phyloP scores from a whole-genome alignment of 2,888 invertebrate species.

The Selenia dentaria region DNA sequence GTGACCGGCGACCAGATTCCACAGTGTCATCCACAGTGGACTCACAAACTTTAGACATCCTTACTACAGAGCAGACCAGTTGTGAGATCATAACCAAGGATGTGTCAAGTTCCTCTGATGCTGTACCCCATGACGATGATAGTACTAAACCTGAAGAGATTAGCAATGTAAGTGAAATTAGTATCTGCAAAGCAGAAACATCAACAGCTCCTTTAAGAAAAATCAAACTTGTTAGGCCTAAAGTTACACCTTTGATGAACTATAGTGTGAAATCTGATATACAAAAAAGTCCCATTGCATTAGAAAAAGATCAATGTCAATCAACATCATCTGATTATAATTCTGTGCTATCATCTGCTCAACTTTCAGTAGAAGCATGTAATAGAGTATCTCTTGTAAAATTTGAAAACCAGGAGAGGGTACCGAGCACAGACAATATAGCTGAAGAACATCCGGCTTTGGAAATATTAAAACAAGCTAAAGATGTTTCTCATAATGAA shows the following conservation, averaged over 20 bases:
- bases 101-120: conserved; percentile 80
- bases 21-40: conserved; percentile 79
- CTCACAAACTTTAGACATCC: conserved; percentile 54
- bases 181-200: conserved; percentile 80
- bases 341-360: conserved; percentile 31
- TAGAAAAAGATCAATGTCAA: conserved; percentile 62
- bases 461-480: conserved; percentile 5
- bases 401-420: conserved; percentile 24
- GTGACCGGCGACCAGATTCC: conserved; percentile 71
- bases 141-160: conserved; percentile 71
- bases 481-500: not conserved
- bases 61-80: conserved; percentile 50
- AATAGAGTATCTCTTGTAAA: conserved; percentile 42
- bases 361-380: conserved; percentile 38
- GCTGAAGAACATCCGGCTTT: conserved; percentile 2
- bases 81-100: conserved; percentile 67
- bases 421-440: not conserved
- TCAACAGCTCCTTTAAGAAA: conserved; percentile 72
- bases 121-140: conserved; percentile 64
- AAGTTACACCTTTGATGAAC: conserved; percentile 52
- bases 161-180: conserved; percentile 77
- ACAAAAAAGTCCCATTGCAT: conserved; percentile 37
- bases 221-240: conserved; percentile 78
- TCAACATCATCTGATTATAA: conserved; percentile 63
- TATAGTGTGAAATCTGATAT: conserved; percentile 43